These are phyloP conservation scores for Willowsia nigromaculata DNA, from an alignment of 2,888 invertebrate species.

Conservation along the genomic window DNA sequence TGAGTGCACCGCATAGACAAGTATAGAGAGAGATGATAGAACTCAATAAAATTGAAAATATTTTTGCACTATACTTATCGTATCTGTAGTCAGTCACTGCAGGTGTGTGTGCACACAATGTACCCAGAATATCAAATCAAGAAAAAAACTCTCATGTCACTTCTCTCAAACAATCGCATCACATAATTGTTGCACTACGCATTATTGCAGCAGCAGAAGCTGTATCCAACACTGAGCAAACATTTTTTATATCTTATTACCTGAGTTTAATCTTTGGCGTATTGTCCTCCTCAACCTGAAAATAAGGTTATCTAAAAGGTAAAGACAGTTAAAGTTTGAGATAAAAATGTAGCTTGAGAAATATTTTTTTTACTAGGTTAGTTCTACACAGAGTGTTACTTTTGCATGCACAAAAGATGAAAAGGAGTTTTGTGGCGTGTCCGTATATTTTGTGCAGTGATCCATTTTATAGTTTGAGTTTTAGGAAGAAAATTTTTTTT, in stretches of 20 bases:
- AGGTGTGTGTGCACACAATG: neutral
- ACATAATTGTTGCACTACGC: neutral
- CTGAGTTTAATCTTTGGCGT: neutral
- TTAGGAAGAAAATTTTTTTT: too few species aligned
- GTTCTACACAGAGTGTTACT: too few species aligned
- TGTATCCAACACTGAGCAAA: too few species aligned
- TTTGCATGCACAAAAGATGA: too few species aligned
- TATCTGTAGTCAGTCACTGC: too few species aligned
- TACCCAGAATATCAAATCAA: neutral
- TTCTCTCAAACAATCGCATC: neutral
- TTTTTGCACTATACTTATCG: too few species aligned
- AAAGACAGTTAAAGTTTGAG: neutral
- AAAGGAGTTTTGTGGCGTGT: too few species aligned
- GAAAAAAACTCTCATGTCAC: conserved; percentile 25
- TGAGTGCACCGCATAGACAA: neutral
- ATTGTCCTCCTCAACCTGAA: neutral
- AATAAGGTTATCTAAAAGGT: neutral
- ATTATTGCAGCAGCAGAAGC: neutral
- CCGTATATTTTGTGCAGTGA: too few species aligned
- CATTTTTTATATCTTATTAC: neutral
- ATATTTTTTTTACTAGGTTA: too few species aligned
- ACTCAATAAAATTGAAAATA: neutral
- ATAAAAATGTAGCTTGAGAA: neutral
- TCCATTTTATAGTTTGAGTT: too few species aligned
- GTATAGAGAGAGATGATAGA: too few species aligned